phyloP scores from a whole-genome alignment of 1,140 invertebrate genomes.

The Ceratosolen fusciceps region DNA sequence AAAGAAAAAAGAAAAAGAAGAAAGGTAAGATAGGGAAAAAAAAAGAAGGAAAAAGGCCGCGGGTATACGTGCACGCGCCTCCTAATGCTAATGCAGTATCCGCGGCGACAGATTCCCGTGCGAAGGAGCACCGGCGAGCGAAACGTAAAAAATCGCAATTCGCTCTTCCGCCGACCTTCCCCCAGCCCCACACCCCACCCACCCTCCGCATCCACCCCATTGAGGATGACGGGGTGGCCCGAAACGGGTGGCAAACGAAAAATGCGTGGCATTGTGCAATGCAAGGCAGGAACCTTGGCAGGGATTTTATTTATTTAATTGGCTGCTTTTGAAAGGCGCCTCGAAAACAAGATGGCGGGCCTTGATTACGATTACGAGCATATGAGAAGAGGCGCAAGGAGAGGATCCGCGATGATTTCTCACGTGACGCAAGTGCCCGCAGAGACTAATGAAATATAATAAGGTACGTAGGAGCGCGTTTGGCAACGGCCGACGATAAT shows the following conservation, averaged over 20 bases:
- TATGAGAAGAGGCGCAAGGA: neutral
- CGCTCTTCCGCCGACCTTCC: neutral
- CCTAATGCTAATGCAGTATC: constrained; percentile 3
- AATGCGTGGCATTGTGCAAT: constrained; percentile 52
- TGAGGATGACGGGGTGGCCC: too few relatives aligned
- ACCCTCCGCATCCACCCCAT: too few relatives aligned
- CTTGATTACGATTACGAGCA: neutral
- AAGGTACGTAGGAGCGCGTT: too few relatives aligned
- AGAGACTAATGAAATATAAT: too few relatives aligned
- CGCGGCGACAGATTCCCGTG: constrained; percentile 30
- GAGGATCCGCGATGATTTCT: neutral
- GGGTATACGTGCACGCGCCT: too few relatives aligned
- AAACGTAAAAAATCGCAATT: constrained; percentile 34
- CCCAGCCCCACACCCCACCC: too few relatives aligned
- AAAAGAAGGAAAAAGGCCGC: too few relatives aligned
- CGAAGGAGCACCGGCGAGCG: too few relatives aligned
- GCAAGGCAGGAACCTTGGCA: constrained; percentile 47
- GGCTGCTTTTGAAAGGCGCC: constrained; percentile 52
- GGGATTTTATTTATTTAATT: constrained; percentile 56
- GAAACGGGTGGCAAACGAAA: too few relatives aligned
- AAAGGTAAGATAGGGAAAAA: too few relatives aligned
- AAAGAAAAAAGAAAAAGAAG: neutral
- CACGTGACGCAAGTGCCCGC: too few relatives aligned
- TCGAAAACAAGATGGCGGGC: neutral
- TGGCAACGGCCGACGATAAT: too few relatives aligned